phyloP scores from a whole-genome alignment of 2,888 invertebrate species.

The Ptilodon capucinus region DNA sequence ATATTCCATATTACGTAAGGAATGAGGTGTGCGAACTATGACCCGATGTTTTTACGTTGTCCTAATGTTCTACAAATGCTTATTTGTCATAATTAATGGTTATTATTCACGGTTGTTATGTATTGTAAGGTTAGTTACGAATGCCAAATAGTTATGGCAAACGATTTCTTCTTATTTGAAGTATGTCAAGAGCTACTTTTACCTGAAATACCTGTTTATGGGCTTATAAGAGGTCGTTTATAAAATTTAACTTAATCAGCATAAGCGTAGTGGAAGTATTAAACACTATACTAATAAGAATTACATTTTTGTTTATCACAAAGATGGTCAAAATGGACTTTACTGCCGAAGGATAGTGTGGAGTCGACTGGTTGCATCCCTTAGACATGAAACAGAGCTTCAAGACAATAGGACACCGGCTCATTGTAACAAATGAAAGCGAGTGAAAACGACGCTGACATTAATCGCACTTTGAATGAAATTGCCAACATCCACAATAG shows the following conservation, averaged over 20 bases:
- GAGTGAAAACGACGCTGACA: background rate
- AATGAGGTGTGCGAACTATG: background rate
- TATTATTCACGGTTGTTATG: background rate
- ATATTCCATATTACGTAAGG: slow-evolving; percentile 18
- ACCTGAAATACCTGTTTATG: too few species aligned
- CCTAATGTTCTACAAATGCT: slow-evolving; percentile 5
- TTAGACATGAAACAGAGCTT: too few species aligned
- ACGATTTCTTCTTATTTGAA: too few species aligned
- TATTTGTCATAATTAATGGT: slow-evolving; percentile 6
- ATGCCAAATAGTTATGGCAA: background rate
- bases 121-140: background rate
- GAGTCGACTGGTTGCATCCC: too few species aligned
- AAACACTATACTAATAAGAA: too few species aligned
- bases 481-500: background rate
- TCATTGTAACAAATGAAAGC: background rate
- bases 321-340: too few species aligned
- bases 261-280: too few species aligned
- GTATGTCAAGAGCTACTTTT: background rate
- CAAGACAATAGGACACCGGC: background rate
- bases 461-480: background rate
- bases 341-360: too few species aligned
- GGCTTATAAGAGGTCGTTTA: too few species aligned
- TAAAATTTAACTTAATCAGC: too few species aligned
- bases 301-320: too few species aligned
- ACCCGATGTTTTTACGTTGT: slow-evolving; percentile 17